Conservation (phyloP, 2,888 invertebrate species). For the Gryllus longicercus region DNA sequence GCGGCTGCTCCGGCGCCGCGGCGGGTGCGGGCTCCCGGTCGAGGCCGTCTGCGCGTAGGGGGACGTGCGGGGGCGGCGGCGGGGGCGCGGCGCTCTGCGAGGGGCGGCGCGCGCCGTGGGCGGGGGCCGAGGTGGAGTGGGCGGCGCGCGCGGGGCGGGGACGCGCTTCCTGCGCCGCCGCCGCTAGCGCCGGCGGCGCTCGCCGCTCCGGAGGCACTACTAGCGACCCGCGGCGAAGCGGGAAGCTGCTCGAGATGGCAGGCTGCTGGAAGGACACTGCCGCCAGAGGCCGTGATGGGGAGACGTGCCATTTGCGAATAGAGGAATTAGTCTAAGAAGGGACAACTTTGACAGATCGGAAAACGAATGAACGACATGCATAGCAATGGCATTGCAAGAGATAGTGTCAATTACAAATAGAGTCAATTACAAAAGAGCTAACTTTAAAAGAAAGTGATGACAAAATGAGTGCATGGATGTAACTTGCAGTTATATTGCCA, state of each 20-base stretch:
- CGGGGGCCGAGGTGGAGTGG: background rate
- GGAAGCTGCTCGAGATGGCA: background rate
- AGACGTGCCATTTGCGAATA: too few relatives aligned
- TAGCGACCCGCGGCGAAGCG: background rate
- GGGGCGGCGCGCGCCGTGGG: background rate
- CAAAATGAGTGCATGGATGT: too few relatives aligned
- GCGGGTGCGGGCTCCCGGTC: background rate
- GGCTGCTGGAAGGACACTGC: conserved; percentile 8
- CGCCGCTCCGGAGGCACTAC: background rate
- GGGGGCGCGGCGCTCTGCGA: background rate
- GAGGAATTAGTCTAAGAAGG: too few relatives aligned
- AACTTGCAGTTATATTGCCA: too few relatives aligned
- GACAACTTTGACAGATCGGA: too few relatives aligned
- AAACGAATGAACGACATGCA: too few relatives aligned
- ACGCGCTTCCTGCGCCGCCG: background rate
- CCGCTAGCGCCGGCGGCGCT: background rate
- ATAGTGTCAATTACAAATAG: too few relatives aligned
- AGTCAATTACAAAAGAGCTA: too few relatives aligned
- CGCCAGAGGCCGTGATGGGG: background rate
- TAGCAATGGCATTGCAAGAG: too few relatives aligned
- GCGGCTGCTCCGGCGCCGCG: background rate
- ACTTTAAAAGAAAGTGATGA: too few relatives aligned
- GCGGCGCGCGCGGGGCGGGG: background rate
- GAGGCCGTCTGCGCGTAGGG: background rate
- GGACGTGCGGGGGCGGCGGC: background rate